Percentiles rank a stretch among this genome's conserved stretches.
Conservation (phyloP, 2,113 vertebrate genomes). For the Aptenodytes forsteri region DNA sequence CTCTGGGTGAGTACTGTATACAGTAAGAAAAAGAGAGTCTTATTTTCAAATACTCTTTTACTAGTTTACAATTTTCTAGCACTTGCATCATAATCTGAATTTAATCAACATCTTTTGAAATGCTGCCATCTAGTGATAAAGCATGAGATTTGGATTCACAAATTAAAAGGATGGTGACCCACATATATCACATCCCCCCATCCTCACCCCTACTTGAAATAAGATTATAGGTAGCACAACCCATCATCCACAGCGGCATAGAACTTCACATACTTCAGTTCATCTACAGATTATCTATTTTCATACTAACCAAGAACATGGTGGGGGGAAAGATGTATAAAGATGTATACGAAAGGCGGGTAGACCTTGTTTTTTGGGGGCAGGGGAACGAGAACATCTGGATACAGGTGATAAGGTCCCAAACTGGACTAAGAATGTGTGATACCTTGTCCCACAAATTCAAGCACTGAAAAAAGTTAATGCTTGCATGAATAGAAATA, state of each 20-base stretch:
- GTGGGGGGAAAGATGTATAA: not conserved
- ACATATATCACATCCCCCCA: accelerated
- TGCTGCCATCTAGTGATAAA: constrained; percentile 32
- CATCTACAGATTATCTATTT: not conserved
- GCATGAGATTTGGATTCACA: not conserved
- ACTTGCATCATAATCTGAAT: not conserved
- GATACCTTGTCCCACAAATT: not conserved
- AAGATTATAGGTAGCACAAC: not conserved
- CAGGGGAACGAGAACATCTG: not conserved
- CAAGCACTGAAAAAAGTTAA: not conserved
- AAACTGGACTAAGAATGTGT: not conserved
- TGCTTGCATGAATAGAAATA: not conserved
- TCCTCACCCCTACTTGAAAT: not conserved
- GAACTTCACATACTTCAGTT: not conserved
- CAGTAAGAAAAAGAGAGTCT: not conserved
- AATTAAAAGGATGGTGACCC: not conserved
- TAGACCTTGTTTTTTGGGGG: not conserved
- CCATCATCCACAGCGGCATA: not conserved
- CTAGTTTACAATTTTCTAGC: not conserved
- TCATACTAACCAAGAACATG: not conserved
- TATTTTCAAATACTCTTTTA: not conserved
- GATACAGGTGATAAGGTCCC: not conserved
- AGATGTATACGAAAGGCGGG: not conserved
- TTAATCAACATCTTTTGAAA: not conserved
- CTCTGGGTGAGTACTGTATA: not conserved